Percentiles rank a stretch among this genome's conserved stretches.
These are phyloP conservation scores for Ochotona princeps DNA, from an alignment of 2,113 vertebrate genomes.

Conservation along the genomic window DNA sequence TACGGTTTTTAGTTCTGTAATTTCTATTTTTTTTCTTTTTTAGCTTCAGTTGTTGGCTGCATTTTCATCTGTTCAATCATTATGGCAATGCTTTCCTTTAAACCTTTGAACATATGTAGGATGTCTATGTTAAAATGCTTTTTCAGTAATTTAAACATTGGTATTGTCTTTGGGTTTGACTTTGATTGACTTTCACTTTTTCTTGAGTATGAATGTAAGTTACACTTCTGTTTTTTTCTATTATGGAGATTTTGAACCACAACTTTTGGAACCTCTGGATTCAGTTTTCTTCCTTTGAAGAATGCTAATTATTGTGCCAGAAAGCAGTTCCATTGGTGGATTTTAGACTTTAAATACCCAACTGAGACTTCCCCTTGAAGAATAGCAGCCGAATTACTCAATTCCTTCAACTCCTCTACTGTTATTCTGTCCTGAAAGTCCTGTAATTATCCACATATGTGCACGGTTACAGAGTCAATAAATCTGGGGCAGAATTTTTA, in stretches of 20 bases:
- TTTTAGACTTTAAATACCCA: not conserved
- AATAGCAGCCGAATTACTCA: not conserved
- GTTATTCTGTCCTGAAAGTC: not conserved
- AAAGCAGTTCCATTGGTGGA: not conserved
- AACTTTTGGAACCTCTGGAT: not conserved
- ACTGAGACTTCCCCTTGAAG: not conserved
- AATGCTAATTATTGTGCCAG: not conserved
- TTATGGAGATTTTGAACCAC: not conserved
- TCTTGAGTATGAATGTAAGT: not conserved
- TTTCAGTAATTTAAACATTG: not conserved
- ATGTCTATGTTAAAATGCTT: not conserved
- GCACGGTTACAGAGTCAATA: not conserved
- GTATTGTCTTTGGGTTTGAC: not conserved
- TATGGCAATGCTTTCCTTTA: constrained; percentile 34
- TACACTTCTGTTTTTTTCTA: not conserved
- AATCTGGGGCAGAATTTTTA: not conserved
- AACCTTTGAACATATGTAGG: not conserved
- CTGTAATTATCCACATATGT: not conserved
- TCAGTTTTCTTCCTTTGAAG: constrained; percentile 22
- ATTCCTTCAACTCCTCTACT: not conserved
- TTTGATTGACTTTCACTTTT: constrained; percentile 1
- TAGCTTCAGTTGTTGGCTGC: not conserved
- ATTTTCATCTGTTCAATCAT: constrained; percentile 22
- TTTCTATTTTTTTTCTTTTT: not conserved
- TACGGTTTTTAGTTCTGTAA: not conserved